A percentile compares a stretch with the other conserved stretches of the same genome.
Conservation (phyloP, 2,888 invertebrate species). For the Xiphydria camelus region DNA sequence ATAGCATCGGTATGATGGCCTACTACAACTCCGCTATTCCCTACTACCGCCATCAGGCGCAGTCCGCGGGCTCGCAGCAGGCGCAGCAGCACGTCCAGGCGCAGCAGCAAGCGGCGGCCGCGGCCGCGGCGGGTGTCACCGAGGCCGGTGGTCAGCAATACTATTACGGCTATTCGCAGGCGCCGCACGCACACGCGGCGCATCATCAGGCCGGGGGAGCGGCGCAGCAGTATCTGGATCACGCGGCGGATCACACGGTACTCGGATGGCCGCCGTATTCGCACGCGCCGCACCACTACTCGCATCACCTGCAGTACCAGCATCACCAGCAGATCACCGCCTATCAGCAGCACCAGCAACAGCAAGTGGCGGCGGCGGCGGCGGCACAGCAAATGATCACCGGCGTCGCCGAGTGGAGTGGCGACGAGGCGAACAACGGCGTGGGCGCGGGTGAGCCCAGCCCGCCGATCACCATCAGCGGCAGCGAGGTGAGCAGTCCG, state of each 20-base stretch:
- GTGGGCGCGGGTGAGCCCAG: constrained; percentile 56
- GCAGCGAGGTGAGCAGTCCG: constrained; percentile 67
- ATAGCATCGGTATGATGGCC: constrained; percentile 68
- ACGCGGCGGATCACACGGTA: constrained; percentile 58
- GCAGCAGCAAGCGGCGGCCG: constrained; percentile 22
- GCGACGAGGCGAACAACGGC: constrained; percentile 29
- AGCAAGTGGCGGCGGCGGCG: constrained; percentile 31
- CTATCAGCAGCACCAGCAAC: constrained; percentile 40
- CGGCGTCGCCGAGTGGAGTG: constrained; percentile 38
- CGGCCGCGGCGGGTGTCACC: background rate
- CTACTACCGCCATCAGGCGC: constrained; percentile 61
- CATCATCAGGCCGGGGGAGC: constrained; percentile 61
- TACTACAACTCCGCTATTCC: constrained; percentile 72
- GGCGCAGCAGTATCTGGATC: constrained; percentile 54
- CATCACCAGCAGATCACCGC: constrained; percentile 50
- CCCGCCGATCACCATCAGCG: constrained; percentile 64
- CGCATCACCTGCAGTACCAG: constrained; percentile 53
- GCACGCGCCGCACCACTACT: constrained; percentile 58
- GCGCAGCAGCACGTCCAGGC: constrained; percentile 21
- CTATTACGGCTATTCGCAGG: constrained; percentile 29
- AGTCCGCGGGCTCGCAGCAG: constrained; percentile 23
- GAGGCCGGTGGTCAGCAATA: constrained; percentile 40
- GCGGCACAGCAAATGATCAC: constrained; percentile 18
- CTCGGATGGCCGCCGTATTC: constrained; percentile 56
- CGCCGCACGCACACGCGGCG: constrained; percentile 13